Base-by-base conservation (phyloP, 2,888 invertebrate species). In the Acleris emargana region DNA sequence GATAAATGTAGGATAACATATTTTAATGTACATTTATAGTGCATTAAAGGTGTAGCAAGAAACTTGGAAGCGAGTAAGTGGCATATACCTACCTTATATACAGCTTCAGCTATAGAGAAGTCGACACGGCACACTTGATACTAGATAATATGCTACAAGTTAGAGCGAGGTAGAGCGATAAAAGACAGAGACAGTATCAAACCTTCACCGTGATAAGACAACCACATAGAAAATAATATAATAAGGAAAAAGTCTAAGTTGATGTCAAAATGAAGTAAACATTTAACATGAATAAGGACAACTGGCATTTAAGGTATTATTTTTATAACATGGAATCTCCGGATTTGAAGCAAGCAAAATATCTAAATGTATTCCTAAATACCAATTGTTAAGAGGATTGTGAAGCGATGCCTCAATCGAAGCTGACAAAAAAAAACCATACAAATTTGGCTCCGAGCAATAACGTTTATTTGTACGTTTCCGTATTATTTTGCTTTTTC, bases 181-280 rank as follows among this genome's bases (percentile, higher is more conserved):
- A 72, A 68, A 81, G 76, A 79, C 76, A 83, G 80, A 84, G 75
- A 82, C 76, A 86, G 89, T 90, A 91, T 91, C 91, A 91, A 91
- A 91, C 91, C 91, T 87, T 88, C 91, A 92, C 91, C 91, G 82
- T 87, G 87, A 88, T 80, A 82, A 67, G 69, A 81, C 75, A 74
- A 68, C 69, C 75, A 77, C 75, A 76, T 68, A 73, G 57, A 73
- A 73, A 69, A 69, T 59, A 59, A 68, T 62, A 71, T 69, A 68
- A 68, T 68, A 69, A 59, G 62, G 62, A 71, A 66, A 67, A 58
- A 55, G 20, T 28, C 62, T 62, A 59, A 47, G 22, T 54, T 17
- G 18, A 54, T 59, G 43, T 66, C 52, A 47, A 58, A 67, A 58
- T 62, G 58, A 67, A 53, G 28, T 43, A 58, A 47, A 58, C 28